phyloP scores from a whole-genome alignment of 2,888 invertebrate species.

The Spodoptera littoralis region DNA sequence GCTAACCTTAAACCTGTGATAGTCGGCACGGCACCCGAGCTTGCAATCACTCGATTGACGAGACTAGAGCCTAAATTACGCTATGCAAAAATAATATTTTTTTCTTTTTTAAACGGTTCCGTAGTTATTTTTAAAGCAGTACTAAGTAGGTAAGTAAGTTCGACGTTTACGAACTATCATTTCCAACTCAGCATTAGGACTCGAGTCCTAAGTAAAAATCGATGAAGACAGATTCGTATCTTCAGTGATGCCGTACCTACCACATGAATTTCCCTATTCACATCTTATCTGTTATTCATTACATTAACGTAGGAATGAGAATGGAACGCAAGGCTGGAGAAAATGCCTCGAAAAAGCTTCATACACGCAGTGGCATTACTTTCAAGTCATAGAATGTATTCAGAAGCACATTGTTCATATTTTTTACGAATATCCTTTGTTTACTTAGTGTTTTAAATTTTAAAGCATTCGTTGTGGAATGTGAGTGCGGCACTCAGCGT shows the following conservation, averaged over 20 bases:
- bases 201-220: slow-evolving; percentile 26
- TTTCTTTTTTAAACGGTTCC: too few species aligned
- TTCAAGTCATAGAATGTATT: slow-evolving; percentile 38
- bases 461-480: slow-evolving; percentile 51
- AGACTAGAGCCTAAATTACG: too few species aligned
- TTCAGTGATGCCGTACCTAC: slow-evolving; percentile 6
- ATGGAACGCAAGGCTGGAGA: slow-evolving; percentile 25
- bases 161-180: slow-evolving; percentile 5
- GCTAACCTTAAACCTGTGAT: too few species aligned
- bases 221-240: slow-evolving; percentile 27
- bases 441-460: slow-evolving; percentile 52
- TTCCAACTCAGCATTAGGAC: neutral
- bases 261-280: slow-evolving; percentile 22
- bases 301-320: slow-evolving; percentile 21
- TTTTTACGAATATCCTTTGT: slow-evolving; percentile 31
- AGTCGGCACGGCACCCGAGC: too few species aligned
- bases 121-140: too few species aligned
- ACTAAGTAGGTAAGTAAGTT: too few species aligned
- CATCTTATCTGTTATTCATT: slow-evolving; percentile 30
- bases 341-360: slow-evolving; percentile 17
- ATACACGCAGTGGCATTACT: slow-evolving; percentile 22
- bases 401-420: slow-evolving; percentile 26
- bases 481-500: slow-evolving; percentile 48
- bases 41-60: too few species aligned
- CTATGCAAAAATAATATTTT: too few species aligned